Evolutionary conservation across 2,113 vertebrate genomes (phyloP).

Genomic region (Zingel zingel): DNA sequence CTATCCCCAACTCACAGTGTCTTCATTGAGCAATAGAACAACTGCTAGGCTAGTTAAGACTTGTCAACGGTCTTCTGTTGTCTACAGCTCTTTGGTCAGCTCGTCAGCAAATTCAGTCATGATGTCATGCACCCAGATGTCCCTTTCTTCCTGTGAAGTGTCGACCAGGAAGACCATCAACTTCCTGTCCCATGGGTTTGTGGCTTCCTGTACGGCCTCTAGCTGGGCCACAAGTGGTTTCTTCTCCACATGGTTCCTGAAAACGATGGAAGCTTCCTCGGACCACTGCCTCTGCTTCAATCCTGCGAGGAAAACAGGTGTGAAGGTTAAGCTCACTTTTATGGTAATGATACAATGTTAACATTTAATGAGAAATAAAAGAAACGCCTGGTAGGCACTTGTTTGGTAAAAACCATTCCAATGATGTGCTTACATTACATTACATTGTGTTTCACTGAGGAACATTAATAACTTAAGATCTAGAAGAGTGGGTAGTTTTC

Average conservation of each 20-base stretch:
- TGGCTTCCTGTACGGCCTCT: slow-evolving; percentile 87
- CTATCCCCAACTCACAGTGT: slow-evolving; percentile 18
- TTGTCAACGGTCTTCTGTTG: background rate
- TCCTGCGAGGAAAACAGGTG: slow-evolving; percentile 79
- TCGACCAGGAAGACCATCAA: slow-evolving; percentile 92
- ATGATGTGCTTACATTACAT: background rate
- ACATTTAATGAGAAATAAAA: background rate
- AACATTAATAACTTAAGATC: background rate
- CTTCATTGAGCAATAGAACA: slow-evolving; percentile 2
- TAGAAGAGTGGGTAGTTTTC: background rate
- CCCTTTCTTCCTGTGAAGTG: slow-evolving; percentile 92
- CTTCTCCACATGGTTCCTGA: slow-evolving; percentile 97
- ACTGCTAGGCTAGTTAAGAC: slow-evolving; percentile 7
- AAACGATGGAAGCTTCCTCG: slow-evolving; percentile 95
- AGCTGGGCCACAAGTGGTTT: slow-evolving; percentile 95
- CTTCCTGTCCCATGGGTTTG: slow-evolving; percentile 92
- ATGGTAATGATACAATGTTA: background rate
- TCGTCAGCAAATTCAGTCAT: slow-evolving; percentile 92
- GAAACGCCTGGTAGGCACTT: background rate
- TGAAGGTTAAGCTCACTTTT: background rate
- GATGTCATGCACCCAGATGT: slow-evolving; percentile 97
- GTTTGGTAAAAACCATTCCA: background rate
- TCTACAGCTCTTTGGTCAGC: slow-evolving; percentile 72
- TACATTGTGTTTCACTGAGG: background rate
- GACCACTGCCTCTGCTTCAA: slow-evolving; percentile 93